phyloP scores from a whole-genome alignment of 2,797 vertebrate genomes.

The Thalassophryne amazonica region DNA sequence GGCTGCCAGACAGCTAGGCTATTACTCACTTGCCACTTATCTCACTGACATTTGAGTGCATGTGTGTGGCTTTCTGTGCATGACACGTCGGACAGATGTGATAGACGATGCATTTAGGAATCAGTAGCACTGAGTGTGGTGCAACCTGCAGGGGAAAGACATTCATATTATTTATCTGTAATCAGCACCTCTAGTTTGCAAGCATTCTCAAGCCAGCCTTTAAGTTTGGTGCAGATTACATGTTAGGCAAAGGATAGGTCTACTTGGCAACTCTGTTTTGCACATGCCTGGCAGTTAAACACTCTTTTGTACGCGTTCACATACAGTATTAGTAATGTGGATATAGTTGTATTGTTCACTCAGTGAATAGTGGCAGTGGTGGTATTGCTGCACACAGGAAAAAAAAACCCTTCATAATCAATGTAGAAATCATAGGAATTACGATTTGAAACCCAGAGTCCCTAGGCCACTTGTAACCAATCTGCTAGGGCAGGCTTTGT shows the following conservation, averaged over 20 bases:
- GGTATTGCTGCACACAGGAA: conserved; percentile 14
- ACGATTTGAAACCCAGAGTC: conserved; percentile 60
- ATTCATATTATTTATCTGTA: too few relatives aligned
- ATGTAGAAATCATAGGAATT: conserved; percentile 56
- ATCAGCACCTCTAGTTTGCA: too few relatives aligned
- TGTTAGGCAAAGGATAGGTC: too few relatives aligned
- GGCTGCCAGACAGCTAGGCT: conserved; percentile 82
- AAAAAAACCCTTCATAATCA: conserved; percentile 49
- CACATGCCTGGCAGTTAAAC: too few relatives aligned
- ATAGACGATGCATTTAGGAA: conserved; percentile 24
- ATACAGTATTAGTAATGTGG: neutral
- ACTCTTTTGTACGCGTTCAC: too few relatives aligned
- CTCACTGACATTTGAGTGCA: conserved; percentile 49
- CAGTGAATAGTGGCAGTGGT: neutral
- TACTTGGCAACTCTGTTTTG: too few relatives aligned
- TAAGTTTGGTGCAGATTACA: too few relatives aligned
- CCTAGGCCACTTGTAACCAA: conserved; percentile 74
- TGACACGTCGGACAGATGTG: conserved; percentile 23
- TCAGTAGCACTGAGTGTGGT: conserved; percentile 5
- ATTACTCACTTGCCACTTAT: conserved; percentile 88
- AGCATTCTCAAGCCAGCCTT: too few relatives aligned
- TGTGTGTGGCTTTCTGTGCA: too few relatives aligned
- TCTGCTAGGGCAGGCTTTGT: conserved; percentile 70
- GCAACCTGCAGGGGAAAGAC: too few relatives aligned
- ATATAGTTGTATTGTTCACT: neutral